Evolutionary conservation across 1,140 invertebrate species (phyloP).

Genomic region (Bombus sylvicola): DNA sequence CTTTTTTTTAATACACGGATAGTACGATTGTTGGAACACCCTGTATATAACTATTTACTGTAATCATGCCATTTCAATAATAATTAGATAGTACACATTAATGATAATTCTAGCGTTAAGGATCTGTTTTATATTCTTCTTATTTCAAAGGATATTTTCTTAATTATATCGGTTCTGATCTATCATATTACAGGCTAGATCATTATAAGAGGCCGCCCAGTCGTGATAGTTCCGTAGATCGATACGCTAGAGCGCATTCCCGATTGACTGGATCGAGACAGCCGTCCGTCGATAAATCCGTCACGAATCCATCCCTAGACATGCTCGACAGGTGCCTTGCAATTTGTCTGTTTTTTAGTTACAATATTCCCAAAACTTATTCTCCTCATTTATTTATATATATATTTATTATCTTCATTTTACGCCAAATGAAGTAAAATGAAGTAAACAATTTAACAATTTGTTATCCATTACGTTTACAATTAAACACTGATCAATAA

Average conservation of each 20-base stretch:
- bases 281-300: constrained; percentile 88
- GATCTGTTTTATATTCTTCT: not conserved
- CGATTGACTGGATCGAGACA: constrained; percentile 86
- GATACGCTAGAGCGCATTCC: constrained; percentile 86
- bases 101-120: not conserved
- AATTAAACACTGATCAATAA: too few species aligned
- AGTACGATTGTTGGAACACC: too few species aligned
- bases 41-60: too few species aligned
- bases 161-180: not conserved
- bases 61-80: too few species aligned
- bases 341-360: not conserved
- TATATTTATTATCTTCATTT: too few species aligned
- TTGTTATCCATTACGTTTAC: too few species aligned
- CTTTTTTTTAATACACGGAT: too few species aligned
- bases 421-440: too few species aligned
- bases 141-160: too few species aligned
- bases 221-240: constrained; percentile 93
- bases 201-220: constrained; percentile 96
- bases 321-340: constrained; percentile 78
- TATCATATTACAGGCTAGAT: constrained; percentile 86
- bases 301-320: constrained; percentile 77
- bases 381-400: not conserved
- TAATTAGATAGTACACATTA: not conserved
- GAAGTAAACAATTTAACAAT: too few species aligned
- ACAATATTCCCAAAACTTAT: constrained; percentile 12